phyloP scores from a whole-genome alignment of 2,797 vertebrate genomes.

The Micromesistius poutassou region DNA sequence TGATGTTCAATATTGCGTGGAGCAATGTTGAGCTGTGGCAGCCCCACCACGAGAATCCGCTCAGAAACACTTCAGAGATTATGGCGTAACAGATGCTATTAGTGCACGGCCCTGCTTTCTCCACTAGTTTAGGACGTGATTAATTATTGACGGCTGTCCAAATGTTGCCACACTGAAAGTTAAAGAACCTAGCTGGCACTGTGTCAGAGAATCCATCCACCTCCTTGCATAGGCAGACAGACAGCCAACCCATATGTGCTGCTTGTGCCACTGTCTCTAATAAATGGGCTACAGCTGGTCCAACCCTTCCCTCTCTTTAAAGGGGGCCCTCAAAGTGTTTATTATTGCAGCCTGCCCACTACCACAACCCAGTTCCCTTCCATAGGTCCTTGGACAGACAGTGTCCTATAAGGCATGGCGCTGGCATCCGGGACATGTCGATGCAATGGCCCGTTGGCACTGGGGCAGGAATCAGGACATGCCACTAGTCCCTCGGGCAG shows the following conservation, averaged over 20 bases:
- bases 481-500: conserved; percentile 45
- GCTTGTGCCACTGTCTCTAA: conserved; percentile 8
- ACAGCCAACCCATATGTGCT: not conserved
- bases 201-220: not conserved
- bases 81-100: not conserved
- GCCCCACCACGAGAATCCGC: not conserved
- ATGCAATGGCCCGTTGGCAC: conserved; percentile 45
- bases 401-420: conserved; percentile 42
- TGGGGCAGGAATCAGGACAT: conserved; percentile 32
- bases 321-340: conserved; percentile 48
- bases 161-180: not conserved
- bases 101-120: not conserved
- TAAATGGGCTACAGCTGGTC: conserved; percentile 22
- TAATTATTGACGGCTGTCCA: not conserved
- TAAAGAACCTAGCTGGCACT: not conserved
- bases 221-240: too few species aligned
- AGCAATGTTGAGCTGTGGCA: not conserved
- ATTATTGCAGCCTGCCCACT: conserved; percentile 33
- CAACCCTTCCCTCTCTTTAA: conserved; percentile 26
- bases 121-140: not conserved
- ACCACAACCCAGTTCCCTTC: conserved; percentile 51
- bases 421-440: conserved; percentile 55
- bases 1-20: not conserved
- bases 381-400: conserved; percentile 40
- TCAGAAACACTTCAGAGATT: not conserved